Base-by-base conservation (phyloP, 2,113 vertebrate species). In the Elanoides forficatus region DNA sequence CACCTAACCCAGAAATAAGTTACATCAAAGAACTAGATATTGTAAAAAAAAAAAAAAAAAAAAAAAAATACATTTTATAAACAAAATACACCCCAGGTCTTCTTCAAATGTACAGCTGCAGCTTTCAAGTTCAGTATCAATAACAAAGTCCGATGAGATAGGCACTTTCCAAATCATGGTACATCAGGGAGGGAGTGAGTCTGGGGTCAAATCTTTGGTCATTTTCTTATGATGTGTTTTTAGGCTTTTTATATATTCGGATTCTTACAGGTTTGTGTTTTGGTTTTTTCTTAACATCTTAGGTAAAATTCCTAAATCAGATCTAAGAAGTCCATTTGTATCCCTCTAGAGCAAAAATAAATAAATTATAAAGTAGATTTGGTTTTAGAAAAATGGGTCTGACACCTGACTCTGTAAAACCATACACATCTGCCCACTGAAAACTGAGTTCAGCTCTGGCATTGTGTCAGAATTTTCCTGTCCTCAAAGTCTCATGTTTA, bases 1-100 rank as follows among this genome's bases (percentile, higher is more conserved):
- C 68, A 70, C 9, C 17, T 81, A 68, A 73, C 40, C 3, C 29
- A 80, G 67, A 66, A 97, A 94, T 89, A 94, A 96, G 11, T 96
- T 94, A 80, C 25, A 70, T 34, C 20, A 42, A 62, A 75, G 55
- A 71, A 63, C 29, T 71, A 60, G 3, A 7, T 48, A 16, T 15
- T 78, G 11, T 68, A 9, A 9, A 40, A 47, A 36, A 52, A n/a
- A 42, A 43, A 47, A 50, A 11, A n/a, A n/a, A n/a, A n/a, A n/a
- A n/a, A n/a, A n/a, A n/a, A 34, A 30, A 17, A 15, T 9, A 15
- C 7, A 20, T 42, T 86, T 74, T 56, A 47, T 67, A 52, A 93
- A 87, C 65, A 78, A 82, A 65, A 22, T 81, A 84, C 12, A 62
- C 32, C 38, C n/a, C 20, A 59, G 14, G 34, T 66, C 52, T 78